Conservation (phyloP, 2,888 invertebrate species). For the Pristionchus maxplancki region DNA sequence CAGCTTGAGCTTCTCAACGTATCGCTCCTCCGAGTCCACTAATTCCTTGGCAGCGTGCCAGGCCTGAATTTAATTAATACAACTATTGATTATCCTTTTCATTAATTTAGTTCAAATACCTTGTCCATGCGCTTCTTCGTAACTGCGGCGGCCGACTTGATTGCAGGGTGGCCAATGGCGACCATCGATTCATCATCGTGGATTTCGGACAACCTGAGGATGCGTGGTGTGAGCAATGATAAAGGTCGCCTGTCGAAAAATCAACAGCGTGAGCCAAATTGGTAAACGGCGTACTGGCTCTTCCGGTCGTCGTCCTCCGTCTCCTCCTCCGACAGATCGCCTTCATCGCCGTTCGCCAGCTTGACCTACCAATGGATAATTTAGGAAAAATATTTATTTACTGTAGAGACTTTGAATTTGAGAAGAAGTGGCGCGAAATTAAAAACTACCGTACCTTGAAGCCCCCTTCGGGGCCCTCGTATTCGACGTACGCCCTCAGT, state of each 20-base stretch:
- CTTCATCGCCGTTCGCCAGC: slow-evolving; percentile 71
- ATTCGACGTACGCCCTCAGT: slow-evolving; percentile 76
- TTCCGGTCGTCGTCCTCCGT: slow-evolving; percentile 68
- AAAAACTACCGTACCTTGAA: slow-evolving; percentile 58
- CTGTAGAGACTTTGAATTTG: not conserved
- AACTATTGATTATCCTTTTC: not conserved
- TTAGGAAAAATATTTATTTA: not conserved
- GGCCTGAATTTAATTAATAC: slow-evolving; percentile 63
- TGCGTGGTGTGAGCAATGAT: not conserved
- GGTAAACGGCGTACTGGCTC: slow-evolving; percentile 53
- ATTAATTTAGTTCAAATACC: too few species aligned
- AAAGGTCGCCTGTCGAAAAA: not conserved
- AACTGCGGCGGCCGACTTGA: not conserved
- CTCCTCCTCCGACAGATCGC: slow-evolving; percentile 74
- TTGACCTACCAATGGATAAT: slow-evolving; percentile 61
- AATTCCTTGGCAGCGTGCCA: slow-evolving; percentile 82
- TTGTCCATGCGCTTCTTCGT: slow-evolving; percentile 40
- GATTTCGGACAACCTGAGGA: slow-evolving; percentile 61
- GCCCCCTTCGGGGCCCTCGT: slow-evolving; percentile 72
- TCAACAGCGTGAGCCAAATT: not conserved
- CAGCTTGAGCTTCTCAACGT: slow-evolving; percentile 82
- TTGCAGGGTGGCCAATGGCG: slow-evolving; percentile 53
- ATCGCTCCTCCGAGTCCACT: slow-evolving; percentile 83
- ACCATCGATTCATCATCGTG: slow-evolving; percentile 64
- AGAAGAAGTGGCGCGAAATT: not conserved